Percentiles rank a stretch among this genome's conserved stretches.
Evolutionary conservation across 2,888 invertebrate species (phyloP).

Genomic region (Dasypolia templi): DNA sequence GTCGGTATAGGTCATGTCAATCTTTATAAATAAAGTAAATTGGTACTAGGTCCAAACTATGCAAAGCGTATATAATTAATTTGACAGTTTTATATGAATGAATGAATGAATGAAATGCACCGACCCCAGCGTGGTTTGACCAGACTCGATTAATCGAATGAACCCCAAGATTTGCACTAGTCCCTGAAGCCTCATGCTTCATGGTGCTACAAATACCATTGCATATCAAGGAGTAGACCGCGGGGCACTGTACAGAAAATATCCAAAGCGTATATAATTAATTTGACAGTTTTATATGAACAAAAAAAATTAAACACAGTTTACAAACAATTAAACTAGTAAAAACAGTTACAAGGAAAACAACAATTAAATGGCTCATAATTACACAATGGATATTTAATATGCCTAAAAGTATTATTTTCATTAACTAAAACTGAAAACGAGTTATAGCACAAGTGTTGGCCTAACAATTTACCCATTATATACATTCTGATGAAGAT

Average conservation of each 20-base stretch:
- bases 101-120: too few species aligned
- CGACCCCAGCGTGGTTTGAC: too few species aligned
- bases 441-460: constrained; percentile 4
- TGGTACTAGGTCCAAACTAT: too few species aligned
- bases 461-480: constrained; percentile 2
- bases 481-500: constrained; percentile 14
- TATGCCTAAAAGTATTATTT: constrained; percentile 8
- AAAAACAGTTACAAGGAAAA: constrained; percentile 4
- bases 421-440: constrained; percentile 5
- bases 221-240: too few species aligned
- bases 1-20: too few species aligned
- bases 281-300: neutral
- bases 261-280: neutral
- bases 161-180: too few species aligned
- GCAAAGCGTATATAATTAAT: neutral
- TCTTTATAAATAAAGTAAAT: neutral
- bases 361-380: constrained; percentile 3
- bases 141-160: too few species aligned
- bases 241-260: too few species aligned
- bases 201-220: too few species aligned
- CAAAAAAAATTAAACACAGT: neutral
- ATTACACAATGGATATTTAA: constrained; percentile 12
- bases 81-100: neutral
- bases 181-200: too few species aligned
- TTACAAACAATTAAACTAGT: constrained; percentile 5